phyloP scores from a whole-genome alignment of 2,113 vertebrate species.

The Ceyx margarethae region DNA sequence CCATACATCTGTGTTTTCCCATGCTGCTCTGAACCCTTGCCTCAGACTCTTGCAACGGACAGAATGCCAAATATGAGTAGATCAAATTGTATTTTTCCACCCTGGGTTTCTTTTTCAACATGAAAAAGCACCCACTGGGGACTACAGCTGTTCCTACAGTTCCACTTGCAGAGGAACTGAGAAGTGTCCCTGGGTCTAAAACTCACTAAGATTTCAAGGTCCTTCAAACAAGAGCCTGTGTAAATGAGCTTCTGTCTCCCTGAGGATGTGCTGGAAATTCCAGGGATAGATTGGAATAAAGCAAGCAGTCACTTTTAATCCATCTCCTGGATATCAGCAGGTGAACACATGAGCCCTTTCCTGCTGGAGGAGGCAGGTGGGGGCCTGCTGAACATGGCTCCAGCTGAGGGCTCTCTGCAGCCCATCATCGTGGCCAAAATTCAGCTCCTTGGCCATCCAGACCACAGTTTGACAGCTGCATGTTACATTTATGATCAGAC shows the following conservation, averaged over 20 bases:
- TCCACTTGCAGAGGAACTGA: neutral
- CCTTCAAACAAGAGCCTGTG: neutral
- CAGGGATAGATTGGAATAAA: neutral
- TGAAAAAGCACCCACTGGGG: neutral
- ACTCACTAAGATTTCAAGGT: neutral
- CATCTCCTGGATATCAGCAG: constrained; percentile 26
- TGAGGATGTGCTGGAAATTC: neutral
- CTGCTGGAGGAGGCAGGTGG: neutral
- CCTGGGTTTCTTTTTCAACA: neutral
- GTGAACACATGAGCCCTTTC: neutral
- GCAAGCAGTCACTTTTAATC: constrained; percentile 30
- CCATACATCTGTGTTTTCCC: constrained; percentile 13
- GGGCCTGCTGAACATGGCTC: neutral
- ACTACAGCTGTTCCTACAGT: neutral
- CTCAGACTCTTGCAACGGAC: constrained; percentile 4
- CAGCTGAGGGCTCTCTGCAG: neutral
- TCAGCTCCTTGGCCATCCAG: neutral
- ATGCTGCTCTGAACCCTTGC: constrained; percentile 9
- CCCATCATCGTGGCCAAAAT: neutral
- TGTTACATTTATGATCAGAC: neutral
- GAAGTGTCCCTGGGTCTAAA: neutral
- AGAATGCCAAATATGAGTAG: constrained; percentile 17
- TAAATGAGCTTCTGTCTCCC: neutral
- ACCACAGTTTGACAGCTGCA: neutral
- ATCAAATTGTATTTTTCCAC: constrained; percentile 16